Evolutionary conservation across 2,888 invertebrate species (phyloP).

Genomic region (Drosophila kambysellisi): DNA sequence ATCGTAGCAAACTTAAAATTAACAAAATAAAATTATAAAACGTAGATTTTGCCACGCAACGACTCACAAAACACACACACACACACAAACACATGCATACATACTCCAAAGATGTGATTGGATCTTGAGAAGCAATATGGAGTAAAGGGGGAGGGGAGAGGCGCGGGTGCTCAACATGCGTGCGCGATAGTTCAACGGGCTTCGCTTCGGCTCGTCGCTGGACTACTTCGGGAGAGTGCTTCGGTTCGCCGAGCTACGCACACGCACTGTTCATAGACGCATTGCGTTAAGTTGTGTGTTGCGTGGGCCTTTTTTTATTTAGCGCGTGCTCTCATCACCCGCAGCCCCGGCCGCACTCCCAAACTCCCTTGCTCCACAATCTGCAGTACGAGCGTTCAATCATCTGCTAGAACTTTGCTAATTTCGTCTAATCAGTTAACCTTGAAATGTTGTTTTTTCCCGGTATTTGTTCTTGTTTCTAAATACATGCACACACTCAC

Average conservation of each 20-base stretch:
- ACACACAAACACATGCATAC: background rate
- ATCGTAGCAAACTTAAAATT: background rate
- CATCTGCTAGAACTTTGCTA: conserved; percentile 76
- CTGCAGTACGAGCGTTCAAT: conserved; percentile 47
- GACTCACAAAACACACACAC: background rate
- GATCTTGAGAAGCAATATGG: background rate
- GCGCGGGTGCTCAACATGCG: conserved; percentile 38
- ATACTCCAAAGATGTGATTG: background rate
- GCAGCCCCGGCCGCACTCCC: conserved; percentile 7
- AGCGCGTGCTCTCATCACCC: conserved; percentile 74
- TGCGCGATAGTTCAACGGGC: conserved; percentile 55
- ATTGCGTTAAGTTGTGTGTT: conserved; percentile 65
- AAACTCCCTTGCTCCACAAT: conserved; percentile 1
- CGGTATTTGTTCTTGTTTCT: conserved; percentile 65
- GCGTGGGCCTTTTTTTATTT: conserved; percentile 69
- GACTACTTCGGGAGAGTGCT: conserved; percentile 16
- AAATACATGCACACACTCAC: conserved; percentile 28
- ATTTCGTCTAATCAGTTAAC: conserved; percentile 82
- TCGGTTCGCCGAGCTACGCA: conserved; percentile 49
- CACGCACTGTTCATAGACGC: conserved; percentile 58
- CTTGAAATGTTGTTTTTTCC: conserved; percentile 75
- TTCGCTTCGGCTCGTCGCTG: conserved; percentile 15
- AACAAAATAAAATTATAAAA: background rate
- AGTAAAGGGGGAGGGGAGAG: no score
- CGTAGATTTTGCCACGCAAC: background rate